Conservation (phyloP, 2,888 invertebrate species). For the Eristalis pertinax region DNA sequence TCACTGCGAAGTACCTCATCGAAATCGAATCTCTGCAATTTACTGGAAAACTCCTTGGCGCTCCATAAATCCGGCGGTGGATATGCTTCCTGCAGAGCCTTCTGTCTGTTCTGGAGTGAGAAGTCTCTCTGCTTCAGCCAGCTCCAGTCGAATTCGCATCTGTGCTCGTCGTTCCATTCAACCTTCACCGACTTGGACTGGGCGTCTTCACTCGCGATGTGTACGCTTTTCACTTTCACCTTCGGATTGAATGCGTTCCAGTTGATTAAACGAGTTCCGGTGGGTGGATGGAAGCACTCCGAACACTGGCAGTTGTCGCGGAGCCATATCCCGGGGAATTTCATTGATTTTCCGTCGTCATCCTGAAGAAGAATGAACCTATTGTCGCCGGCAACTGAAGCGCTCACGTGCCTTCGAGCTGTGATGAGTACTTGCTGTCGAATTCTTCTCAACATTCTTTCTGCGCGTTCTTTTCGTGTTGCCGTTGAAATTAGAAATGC, state of each 20-base stretch:
- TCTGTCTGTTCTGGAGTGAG: constrained; percentile 80
- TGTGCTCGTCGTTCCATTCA: constrained; percentile 86
- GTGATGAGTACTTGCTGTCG: neutral
- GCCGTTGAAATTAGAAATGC: constrained; percentile 4
- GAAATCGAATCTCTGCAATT: constrained; percentile 83
- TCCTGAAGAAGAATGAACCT: constrained; percentile 39
- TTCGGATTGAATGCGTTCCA: constrained; percentile 83
- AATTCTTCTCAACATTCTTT: constrained; percentile 18
- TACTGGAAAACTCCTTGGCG: constrained; percentile 81
- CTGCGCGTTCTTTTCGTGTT: neutral
- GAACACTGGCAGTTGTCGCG: constrained; percentile 89
- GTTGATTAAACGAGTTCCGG: constrained; percentile 85
- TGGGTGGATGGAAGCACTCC: constrained; percentile 85
- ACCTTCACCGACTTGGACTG: constrained; percentile 75
- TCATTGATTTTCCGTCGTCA: constrained; percentile 74
- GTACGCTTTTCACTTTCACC: constrained; percentile 79
- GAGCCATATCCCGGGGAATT: constrained; percentile 87
- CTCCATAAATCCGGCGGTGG: constrained; percentile 83
- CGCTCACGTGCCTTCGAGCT: constrained; percentile 37
- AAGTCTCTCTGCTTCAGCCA: constrained; percentile 86
- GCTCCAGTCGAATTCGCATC: constrained; percentile 82
- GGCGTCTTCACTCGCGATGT: constrained; percentile 44
- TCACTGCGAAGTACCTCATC: constrained; percentile 82
- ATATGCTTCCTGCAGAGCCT: constrained; percentile 82
- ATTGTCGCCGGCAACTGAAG: constrained; percentile 23